These are phyloP conservation scores for Morone saxatilis DNA, from an alignment of 2,113 vertebrate genomes.

Conservation along the genomic window DNA sequence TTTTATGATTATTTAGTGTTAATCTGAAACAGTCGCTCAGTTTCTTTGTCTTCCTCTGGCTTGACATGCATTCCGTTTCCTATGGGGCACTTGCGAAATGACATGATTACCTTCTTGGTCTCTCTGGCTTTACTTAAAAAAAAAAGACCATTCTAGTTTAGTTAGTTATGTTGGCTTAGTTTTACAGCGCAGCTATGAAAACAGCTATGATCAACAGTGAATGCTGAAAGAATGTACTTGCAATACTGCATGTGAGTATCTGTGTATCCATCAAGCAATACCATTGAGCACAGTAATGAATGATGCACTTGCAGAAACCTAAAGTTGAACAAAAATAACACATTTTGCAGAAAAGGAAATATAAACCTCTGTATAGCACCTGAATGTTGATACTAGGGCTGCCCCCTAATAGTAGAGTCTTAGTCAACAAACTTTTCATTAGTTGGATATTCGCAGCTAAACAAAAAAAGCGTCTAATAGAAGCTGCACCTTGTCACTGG, in stretches of 20 bases:
- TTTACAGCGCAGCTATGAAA: constrained; percentile 6
- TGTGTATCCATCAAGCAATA: neutral
- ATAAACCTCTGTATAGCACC: no score
- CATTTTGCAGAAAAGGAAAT: no score
- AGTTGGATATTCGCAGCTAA: no score
- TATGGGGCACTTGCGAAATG: constrained; percentile 31
- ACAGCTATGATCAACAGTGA: neutral
- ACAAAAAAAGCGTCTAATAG: no score
- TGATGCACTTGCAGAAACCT: no score
- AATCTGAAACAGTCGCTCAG: constrained; percentile 41
- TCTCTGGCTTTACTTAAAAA: constrained; percentile 40
- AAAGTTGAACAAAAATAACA: no score
- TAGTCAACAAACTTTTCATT: no score
- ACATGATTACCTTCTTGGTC: constrained; percentile 47
- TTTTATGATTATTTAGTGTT: constrained; percentile 56
- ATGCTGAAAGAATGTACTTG: neutral
- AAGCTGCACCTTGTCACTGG: no score
- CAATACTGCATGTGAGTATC: constrained; percentile 5
- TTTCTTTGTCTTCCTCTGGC: constrained; percentile 21
- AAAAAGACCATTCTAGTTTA: constrained; percentile 24
- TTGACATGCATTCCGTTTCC: constrained; percentile 28
- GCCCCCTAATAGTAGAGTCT: no score
- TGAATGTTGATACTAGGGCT: no score
- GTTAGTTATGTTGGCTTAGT: constrained; percentile 4
- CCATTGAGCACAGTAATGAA: neutral